Evolutionary conservation across 2,797 vertebrate species (phyloP), one percentile per base, ranked within the genome.

Genomic region (Moxostoma hubbsi): DNA sequence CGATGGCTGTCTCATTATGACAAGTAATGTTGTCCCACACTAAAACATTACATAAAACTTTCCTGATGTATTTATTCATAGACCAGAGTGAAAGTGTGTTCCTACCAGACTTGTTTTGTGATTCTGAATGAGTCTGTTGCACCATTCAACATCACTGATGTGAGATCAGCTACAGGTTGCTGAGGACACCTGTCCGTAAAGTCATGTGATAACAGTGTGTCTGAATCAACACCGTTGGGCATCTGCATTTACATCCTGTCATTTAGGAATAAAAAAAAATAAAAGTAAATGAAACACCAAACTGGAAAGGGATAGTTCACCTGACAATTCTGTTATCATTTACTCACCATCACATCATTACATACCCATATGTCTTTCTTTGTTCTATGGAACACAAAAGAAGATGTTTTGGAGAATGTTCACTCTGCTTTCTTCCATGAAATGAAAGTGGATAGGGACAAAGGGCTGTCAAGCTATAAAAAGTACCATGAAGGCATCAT

Each of bases 151-250:
- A 55, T 57, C 8, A 58, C n/a, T 55, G 51, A 57, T n/a, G 53
- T 49, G 18, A 24, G 55, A 75, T 75, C 62, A 57, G 12, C 15
- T 11, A 0, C 43, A 53, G 45, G 16, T 47, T 12, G 13, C 62
- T n/a, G 11, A 57, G 63, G 46, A 67, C 74, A 67, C 45, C 12
- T 58, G 54, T 50, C n/a, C 1, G 0, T 57, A 10, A 5, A 55
- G 36, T 50, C 46, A 58, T 6, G 9, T 9, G 3, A 59, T 15
- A 58, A 11, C 46, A 65, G 9, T n/a, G 50, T 13, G 18, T 72
- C 7, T 61, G 46, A 43, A 76, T 59, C 15, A 76, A 76, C 53
- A 75, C 62, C 5, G 57, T 49, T 47, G 15, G 36, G 11, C 73
- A 57, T 75, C 51, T 66, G 73, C 12, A 47, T 54, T 66, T 50